A percentile compares a stretch with the other conserved stretches of the same genome.
These are phyloP conservation scores for Nomada fucata DNA, from an alignment of 2,888 invertebrate species.

Conservation along the genomic window DNA sequence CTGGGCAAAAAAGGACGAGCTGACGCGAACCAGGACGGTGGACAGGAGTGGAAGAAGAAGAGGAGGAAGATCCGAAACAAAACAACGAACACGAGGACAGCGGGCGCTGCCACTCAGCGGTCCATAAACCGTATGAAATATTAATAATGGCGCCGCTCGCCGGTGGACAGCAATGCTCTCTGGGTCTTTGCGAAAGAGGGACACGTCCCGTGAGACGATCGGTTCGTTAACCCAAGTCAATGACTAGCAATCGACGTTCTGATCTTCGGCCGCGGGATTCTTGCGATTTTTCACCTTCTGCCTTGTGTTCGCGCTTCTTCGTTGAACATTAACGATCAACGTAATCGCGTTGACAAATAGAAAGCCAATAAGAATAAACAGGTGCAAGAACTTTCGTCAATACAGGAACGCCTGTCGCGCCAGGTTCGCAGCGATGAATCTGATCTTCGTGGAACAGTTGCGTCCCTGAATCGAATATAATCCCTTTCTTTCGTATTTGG, in stretches of 20 bases:
- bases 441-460: background rate
- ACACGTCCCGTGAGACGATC: conserved; percentile 65
- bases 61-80: conserved; percentile 29
- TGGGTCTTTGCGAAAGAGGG: conserved; percentile 65
- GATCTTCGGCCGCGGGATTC: conserved; percentile 34
- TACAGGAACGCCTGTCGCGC: background rate
- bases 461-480: background rate
- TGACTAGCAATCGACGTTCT: conserved; percentile 41
- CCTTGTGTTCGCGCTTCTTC: background rate
- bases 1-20: conserved; percentile 22
- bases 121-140: conserved; percentile 77
- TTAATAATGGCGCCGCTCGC: conserved; percentile 73
- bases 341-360: too few relatives aligned
- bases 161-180: conserved; percentile 53
- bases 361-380: too few relatives aligned
- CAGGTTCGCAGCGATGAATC: background rate
- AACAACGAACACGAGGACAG: conserved; percentile 61
- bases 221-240: conserved; percentile 68
- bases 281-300: conserved; percentile 21
- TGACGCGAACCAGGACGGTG: conserved; percentile 1
- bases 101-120: conserved; percentile 75
- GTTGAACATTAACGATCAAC: too few relatives aligned
- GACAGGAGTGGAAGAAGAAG: conserved; percentile 6
- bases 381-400: background rate
- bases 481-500: background rate